Conservation (phyloP, 30 jellyfish, hydroid and myxozoan genomes). For the Pseudorhiza aurosa region DNA sequence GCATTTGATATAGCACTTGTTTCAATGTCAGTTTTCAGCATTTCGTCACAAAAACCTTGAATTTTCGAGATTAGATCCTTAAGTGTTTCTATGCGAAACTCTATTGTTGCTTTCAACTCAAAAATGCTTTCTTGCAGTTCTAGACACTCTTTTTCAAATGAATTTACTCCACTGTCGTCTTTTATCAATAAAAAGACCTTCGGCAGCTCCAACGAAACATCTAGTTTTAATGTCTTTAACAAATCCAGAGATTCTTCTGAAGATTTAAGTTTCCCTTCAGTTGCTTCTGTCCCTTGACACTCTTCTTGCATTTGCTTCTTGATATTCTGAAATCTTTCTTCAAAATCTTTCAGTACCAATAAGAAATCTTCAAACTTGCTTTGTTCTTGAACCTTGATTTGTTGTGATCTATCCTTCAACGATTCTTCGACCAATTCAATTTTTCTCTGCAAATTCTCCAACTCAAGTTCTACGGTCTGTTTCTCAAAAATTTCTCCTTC, state of each 20-base stretch:
- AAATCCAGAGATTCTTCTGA: neutral
- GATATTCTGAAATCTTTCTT: slow-evolving; percentile 2
- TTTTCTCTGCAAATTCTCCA: neutral
- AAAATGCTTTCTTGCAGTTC: slow-evolving; percentile 26
- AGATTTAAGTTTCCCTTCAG: neutral
- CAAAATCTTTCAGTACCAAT: slow-evolving; percentile 2
- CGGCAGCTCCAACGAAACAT: slow-evolving; percentile 29
- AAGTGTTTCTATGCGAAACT: neutral
- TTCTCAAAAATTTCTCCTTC: neutral
- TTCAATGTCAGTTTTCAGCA: neutral
- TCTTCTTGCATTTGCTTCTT: slow-evolving; percentile 14
- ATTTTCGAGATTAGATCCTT: neutral
- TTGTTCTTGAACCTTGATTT: neutral
- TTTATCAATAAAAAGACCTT: neutral
- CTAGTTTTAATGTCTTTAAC: slow-evolving; percentile 8
- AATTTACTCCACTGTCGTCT: neutral
- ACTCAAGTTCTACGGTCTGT: neutral
- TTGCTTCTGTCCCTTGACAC: neutral
- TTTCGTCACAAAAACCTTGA: neutral
- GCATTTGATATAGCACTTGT: neutral
- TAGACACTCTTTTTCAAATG: neutral
- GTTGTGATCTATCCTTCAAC: neutral
- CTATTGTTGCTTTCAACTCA: slow-evolving; percentile 30
- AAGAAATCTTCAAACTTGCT: neutral
- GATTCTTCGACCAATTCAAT: neutral